phyloP scores from a whole-genome alignment of 2,888 invertebrate species.

The Drosophila sordidapex region DNA sequence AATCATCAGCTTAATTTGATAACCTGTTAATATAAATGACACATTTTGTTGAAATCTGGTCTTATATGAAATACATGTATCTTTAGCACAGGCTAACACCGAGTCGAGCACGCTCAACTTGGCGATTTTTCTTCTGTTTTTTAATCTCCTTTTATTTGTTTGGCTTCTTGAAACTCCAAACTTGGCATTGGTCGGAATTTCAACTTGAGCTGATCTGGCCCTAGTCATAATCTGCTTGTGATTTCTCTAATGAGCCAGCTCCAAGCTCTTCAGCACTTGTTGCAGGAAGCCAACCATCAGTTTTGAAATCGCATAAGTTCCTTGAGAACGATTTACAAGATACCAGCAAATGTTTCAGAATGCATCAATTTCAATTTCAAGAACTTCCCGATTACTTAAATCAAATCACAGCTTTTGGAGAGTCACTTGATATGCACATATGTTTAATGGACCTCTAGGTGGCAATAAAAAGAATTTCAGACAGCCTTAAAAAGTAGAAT shows the following conservation, averaged over 20 bases:
- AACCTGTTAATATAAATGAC: background rate
- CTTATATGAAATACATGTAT: background rate
- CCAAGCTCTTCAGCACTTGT: conserved; percentile 14
- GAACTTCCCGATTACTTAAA: conserved; percentile 23
- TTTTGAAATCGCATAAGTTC: background rate
- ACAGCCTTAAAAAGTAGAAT: conserved; percentile 58
- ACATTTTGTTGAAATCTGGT: background rate
- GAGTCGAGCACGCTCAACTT: background rate
- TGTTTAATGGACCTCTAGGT: conserved; percentile 35
- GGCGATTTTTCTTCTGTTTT: background rate
- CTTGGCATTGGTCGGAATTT: conserved; percentile 14
- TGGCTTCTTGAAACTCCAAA: conserved; percentile 5
- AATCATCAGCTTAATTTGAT: background rate
- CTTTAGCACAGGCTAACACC: background rate
- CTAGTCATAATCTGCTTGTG: conserved; percentile 18
- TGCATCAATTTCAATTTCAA: conserved; percentile 2
- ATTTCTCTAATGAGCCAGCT: conserved; percentile 3
- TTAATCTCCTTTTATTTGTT: background rate
- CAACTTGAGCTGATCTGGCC: background rate
- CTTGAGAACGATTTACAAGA: background rate
- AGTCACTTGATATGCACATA: conserved; percentile 14
- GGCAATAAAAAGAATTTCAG: conserved; percentile 28
- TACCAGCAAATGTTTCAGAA: background rate
- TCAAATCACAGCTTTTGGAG: conserved; percentile 51
- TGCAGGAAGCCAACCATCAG: background rate